Evolutionary conservation across 2,797 vertebrate genomes (phyloP).

Genomic region (Myotis vivesi): DNA sequence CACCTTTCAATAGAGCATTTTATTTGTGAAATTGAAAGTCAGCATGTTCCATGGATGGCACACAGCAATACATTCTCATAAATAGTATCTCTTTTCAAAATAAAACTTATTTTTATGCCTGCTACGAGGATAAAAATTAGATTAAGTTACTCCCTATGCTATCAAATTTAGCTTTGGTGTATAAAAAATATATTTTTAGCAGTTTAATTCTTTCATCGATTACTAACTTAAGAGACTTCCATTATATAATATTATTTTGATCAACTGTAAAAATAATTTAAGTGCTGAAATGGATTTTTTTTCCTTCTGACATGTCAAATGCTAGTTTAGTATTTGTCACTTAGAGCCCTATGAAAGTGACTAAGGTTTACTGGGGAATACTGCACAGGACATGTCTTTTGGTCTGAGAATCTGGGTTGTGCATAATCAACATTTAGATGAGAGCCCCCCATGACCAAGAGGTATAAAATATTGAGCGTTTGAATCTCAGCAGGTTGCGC

Average conservation of each 20-base stretch:
- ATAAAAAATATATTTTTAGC: conserved; percentile 78
- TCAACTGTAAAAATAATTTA: conserved; percentile 79
- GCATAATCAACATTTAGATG: background rate
- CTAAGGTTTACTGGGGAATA: background rate
- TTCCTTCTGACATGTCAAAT: conserved; percentile 75
- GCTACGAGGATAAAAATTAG: conserved; percentile 50
- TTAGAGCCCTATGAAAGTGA: conserved; percentile 47
- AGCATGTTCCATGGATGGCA: conserved; percentile 57
- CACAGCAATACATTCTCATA: conserved; percentile 29
- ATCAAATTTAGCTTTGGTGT: conserved; percentile 70
- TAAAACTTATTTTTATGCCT: conserved; percentile 55
- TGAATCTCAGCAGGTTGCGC: background rate
- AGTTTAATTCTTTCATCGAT: conserved; percentile 79
- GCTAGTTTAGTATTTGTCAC: conserved; percentile 68
- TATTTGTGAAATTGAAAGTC: conserved; percentile 46
- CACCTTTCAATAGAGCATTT: background rate
- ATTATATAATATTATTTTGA: conserved; percentile 79
- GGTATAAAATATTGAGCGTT: background rate
- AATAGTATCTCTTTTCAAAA: conserved; percentile 73
- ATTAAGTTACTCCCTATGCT: conserved; percentile 70
- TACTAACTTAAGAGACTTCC: conserved; percentile 72
- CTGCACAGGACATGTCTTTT: background rate
- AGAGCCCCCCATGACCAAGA: background rate
- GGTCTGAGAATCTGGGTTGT: background rate
- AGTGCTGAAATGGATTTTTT: conserved; percentile 70